phyloP scores from a whole-genome alignment of 64 coral and sea anemone genomes.

The Pocillopora verrucosa region DNA sequence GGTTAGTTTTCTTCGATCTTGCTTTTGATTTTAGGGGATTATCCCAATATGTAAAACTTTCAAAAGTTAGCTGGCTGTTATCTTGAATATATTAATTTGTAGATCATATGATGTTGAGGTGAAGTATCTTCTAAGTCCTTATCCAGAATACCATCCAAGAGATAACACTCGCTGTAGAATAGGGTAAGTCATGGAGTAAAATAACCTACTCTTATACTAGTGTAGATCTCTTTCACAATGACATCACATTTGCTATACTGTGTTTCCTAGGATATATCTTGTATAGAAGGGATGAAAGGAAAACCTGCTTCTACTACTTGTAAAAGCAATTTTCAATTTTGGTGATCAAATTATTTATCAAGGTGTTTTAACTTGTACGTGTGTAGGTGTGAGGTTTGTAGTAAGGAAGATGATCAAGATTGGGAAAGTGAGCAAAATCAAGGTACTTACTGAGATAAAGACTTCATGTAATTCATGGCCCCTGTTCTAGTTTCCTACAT shows the following conservation, averaged over 20 bases:
- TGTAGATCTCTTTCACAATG: too few relatives aligned
- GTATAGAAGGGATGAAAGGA: too few relatives aligned
- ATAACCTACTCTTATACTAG: not conserved
- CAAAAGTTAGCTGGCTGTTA: too few relatives aligned
- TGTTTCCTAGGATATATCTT: too few relatives aligned
- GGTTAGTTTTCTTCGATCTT: too few relatives aligned
- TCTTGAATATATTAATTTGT: not conserved
- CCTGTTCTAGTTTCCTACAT: too few relatives aligned
- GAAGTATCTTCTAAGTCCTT: constrained; percentile 65
- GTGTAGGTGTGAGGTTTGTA: constrained; percentile 74
- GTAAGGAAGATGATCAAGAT: constrained; percentile 28
- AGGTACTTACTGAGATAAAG: not conserved
- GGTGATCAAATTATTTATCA: too few relatives aligned
- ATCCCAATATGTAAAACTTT: too few relatives aligned
- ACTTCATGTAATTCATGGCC: not conserved
- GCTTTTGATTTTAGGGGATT: too few relatives aligned
- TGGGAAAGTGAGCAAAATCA: not conserved
- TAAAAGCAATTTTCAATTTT: too few relatives aligned
- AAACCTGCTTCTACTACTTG: too few relatives aligned
- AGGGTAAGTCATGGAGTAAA: constrained; percentile 54
- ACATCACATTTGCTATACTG: too few relatives aligned
- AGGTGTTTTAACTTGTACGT: not conserved
- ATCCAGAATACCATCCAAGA: constrained; percentile 69
- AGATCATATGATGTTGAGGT: constrained; percentile 93
- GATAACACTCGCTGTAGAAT: constrained; percentile 81